These are phyloP conservation scores for Vannuccia rotundouncinata DNA, from an alignment of 2,888 invertebrate species.

Conservation along the genomic window DNA sequence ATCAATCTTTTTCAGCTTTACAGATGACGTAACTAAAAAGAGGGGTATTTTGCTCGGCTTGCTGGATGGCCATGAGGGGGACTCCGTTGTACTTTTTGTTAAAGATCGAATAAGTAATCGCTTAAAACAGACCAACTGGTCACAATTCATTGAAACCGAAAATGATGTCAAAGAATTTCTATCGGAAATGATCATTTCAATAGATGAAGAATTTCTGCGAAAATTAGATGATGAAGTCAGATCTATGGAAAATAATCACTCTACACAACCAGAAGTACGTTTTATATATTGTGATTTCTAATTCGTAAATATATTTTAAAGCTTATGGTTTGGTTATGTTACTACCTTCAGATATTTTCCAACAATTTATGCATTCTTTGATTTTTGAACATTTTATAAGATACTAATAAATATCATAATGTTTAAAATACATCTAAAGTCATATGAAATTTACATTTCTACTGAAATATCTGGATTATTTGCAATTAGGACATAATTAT, in stretches of 20 bases:
- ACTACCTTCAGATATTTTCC: background rate
- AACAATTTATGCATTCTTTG: background rate
- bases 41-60: background rate
- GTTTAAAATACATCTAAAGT: no score
- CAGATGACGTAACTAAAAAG: background rate
- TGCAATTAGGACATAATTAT: no score
- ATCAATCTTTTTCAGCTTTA: background rate
- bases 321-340: background rate
- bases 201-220: background rate
- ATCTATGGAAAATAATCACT: background rate
- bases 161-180: background rate
- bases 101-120: background rate
- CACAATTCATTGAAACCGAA: background rate
- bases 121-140: background rate
- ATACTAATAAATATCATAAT: no score
- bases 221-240: background rate
- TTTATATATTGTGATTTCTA: background rate
- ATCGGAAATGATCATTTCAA: background rate
- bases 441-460: no score
- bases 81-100: background rate
- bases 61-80: background rate
- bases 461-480: no score
- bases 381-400: no score
- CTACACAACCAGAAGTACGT: background rate
- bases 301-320: background rate